Evolutionary conservation across 2,888 invertebrate species (phyloP).

Genomic region (Ceratothoa steindachneri): DNA sequence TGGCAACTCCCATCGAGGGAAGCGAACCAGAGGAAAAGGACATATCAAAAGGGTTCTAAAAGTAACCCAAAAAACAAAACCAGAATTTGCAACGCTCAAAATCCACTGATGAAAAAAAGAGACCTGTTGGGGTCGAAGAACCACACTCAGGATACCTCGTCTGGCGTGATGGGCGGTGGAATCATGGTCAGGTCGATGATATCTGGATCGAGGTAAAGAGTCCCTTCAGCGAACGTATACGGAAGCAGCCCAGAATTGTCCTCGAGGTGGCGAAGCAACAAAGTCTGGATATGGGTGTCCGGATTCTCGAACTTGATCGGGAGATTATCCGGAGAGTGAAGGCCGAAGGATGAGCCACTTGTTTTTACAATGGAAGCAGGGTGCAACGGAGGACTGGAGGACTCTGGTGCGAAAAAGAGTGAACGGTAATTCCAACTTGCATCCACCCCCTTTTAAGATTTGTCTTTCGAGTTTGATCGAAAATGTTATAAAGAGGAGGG

Average conservation of each 20-base stretch:
- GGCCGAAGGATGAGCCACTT: slow-evolving; percentile 54
- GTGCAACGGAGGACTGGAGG: slow-evolving; percentile 17
- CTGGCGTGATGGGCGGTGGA: slow-evolving; percentile 80
- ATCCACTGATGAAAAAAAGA: no score
- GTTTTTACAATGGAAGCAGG: slow-evolving; percentile 49
- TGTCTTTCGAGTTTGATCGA: no score
- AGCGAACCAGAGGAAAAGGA: no score
- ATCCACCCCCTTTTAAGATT: no score
- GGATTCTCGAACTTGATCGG: slow-evolving; percentile 34
- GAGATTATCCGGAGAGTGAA: slow-evolving; percentile 46
- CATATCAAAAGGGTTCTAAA: no score
- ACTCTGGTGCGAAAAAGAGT: no score
- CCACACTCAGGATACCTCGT: slow-evolving; percentile 61
- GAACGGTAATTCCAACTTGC: no score
- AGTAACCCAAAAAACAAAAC: no score
- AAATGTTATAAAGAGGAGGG: no score
- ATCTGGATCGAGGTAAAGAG: slow-evolving; percentile 72
- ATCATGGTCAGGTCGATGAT: slow-evolving; percentile 83
- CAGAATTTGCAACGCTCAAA: no score
- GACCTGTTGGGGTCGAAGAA: no score
- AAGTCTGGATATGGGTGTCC: background rate
- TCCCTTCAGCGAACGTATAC: slow-evolving; percentile 54
- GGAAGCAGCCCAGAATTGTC: slow-evolving; percentile 43
- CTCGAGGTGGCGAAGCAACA: slow-evolving; percentile 38
- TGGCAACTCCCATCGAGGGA: no score